These are phyloP conservation scores for Ypsolopha scabrella DNA, from an alignment of 2,888 invertebrate species.

Conservation along the genomic window DNA sequence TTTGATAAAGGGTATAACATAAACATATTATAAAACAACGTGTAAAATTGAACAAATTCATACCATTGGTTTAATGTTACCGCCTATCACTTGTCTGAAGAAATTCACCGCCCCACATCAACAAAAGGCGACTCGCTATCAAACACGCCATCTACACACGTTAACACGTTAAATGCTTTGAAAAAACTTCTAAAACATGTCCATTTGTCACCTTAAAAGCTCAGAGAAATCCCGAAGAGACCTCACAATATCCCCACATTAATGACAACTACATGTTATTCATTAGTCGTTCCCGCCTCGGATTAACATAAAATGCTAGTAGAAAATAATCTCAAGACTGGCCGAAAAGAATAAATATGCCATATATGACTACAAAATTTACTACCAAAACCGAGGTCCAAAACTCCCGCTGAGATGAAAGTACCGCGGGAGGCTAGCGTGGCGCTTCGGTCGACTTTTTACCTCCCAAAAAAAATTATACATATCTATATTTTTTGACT, in stretches of 20 bases:
- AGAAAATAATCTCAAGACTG: conserved; percentile 53
- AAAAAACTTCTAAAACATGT: not conserved
- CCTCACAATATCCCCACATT: conserved; percentile 33
- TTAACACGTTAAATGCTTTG: not conserved
- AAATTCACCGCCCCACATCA: not conserved
- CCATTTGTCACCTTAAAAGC: not conserved
- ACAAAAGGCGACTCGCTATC: not conserved
- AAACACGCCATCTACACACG: not conserved
- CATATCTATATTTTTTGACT: conserved; percentile 59
- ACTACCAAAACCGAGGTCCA: conserved; percentile 33
- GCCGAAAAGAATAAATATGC: conserved; percentile 57
- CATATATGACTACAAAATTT: conserved; percentile 43
- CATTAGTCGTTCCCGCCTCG: conserved; percentile 49
- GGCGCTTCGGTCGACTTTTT: conserved; percentile 48
- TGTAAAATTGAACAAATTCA: too few species aligned
- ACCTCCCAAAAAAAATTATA: conserved; percentile 34
- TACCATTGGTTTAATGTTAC: too few species aligned
- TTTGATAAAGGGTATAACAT: not conserved
- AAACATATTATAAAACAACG: too few species aligned
- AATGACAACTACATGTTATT: conserved; percentile 39
- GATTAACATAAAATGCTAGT: conserved; percentile 64
- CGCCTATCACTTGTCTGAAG: not conserved
- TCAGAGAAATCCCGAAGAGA: conserved; percentile 6
- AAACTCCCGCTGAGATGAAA: conserved; percentile 48
- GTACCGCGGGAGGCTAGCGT: conserved; percentile 47